phyloP scores from a whole-genome alignment of 2,888 invertebrate species.

The Bugula neritina region DNA sequence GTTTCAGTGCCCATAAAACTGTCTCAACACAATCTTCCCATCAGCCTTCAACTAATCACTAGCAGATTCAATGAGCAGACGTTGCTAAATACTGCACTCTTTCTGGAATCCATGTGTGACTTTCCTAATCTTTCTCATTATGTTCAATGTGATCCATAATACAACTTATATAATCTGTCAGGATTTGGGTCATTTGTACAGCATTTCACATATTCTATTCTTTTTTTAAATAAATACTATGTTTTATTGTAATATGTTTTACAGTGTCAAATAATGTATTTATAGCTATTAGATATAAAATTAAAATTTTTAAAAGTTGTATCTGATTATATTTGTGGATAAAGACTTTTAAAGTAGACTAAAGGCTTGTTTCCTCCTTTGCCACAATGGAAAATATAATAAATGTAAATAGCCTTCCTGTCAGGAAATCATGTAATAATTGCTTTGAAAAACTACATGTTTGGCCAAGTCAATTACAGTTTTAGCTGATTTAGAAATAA shows the following conservation, averaged over 20 bases:
- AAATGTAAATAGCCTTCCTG: too few species aligned
- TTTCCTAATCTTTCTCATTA: background rate
- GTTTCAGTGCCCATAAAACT: constrained; percentile 75
- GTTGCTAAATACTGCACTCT: constrained; percentile 71
- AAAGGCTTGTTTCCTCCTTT: too few species aligned
- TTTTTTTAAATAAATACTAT: background rate
- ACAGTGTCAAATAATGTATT: too few species aligned
- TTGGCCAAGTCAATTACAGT: too few species aligned
- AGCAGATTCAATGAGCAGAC: constrained; percentile 69
- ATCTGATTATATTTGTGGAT: too few species aligned
- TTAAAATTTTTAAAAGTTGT: too few species aligned
- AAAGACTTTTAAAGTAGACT: too few species aligned
- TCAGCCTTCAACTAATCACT: constrained; percentile 83
- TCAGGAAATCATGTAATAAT: too few species aligned
- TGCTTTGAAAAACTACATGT: too few species aligned
- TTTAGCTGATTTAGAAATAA: too few species aligned
- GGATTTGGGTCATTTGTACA: background rate
- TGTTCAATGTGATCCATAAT: background rate
- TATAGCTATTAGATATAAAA: too few species aligned
- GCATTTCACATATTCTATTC: background rate
- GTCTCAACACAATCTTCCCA: constrained; percentile 67
- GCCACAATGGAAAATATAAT: too few species aligned
- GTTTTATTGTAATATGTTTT: background rate
- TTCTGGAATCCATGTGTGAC: constrained; percentile 58
- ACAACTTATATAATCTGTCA: background rate